Percentiles rank a stretch among this genome's conserved stretches.
Evolutionary conservation across 2,113 vertebrate species (phyloP).

Genomic region (Cynopterus brachyotis): DNA sequence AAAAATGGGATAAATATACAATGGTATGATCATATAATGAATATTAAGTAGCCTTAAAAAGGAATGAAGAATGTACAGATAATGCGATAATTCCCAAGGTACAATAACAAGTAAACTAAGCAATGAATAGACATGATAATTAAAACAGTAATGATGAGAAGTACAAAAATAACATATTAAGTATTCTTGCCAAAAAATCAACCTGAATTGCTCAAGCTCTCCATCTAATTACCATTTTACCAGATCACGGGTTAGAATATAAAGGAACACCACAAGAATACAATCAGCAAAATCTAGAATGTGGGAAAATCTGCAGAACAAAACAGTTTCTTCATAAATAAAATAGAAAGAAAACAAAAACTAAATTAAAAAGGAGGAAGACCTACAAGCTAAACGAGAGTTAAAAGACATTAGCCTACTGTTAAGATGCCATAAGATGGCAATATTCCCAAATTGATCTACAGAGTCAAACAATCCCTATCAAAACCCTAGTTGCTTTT

Average conservation of each 20-base stretch:
- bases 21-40: not conserved
- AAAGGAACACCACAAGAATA: not conserved
- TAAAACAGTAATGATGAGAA: not conserved
- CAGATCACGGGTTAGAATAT: not conserved
- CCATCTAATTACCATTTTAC: not conserved
- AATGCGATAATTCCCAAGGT: not conserved
- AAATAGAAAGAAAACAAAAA: constrained; percentile 4
- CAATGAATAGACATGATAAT: not conserved
- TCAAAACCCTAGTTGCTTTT: not conserved
- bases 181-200: not conserved
- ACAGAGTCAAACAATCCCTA: not conserved
- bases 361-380: not conserved
- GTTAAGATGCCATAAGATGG: not conserved
- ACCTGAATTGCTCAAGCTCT: not conserved
- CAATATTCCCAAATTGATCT: not conserved
- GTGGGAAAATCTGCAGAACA: not conserved
- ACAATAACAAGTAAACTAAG: not conserved
- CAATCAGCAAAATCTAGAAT: not conserved
- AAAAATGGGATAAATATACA: not conserved
- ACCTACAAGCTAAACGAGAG: not conserved
- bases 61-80: not conserved
- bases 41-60: not conserved
- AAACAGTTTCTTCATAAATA: not conserved
- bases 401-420: not conserved
- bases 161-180: not conserved